A percentile compares a stretch with the other conserved stretches of the same genome.
Conservation (phyloP, 2,797 vertebrate genomes). For the Aselliscus stoliczkanus region DNA sequence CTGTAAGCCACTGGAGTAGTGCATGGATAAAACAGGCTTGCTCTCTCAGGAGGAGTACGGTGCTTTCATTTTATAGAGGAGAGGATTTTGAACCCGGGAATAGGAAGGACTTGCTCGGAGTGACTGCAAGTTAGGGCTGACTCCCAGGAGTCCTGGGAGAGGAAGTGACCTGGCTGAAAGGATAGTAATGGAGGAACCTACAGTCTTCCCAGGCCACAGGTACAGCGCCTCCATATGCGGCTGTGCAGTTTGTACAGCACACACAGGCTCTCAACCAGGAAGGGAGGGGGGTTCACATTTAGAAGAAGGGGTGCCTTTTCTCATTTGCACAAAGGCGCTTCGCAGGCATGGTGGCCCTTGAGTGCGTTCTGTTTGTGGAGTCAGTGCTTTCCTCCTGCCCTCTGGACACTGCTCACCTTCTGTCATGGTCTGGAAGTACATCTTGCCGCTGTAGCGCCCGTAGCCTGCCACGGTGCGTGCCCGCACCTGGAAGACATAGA, state of each 20-base stretch:
- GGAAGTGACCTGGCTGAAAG: neutral
- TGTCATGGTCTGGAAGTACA: slow-evolving; percentile 99
- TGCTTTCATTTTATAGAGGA: neutral
- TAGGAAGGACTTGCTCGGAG: neutral
- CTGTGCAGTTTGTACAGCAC: neutral
- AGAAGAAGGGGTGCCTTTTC: neutral
- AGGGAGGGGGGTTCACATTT: neutral
- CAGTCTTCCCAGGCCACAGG: neutral
- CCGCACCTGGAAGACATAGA: slow-evolving; percentile 97
- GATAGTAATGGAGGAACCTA: neutral
- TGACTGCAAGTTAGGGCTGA: neutral
- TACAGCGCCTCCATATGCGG: neutral
- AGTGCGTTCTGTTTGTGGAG: neutral
- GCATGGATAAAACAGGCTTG: neutral
- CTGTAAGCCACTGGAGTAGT: neutral
- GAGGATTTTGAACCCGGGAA: neutral
- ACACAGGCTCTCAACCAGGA: neutral
- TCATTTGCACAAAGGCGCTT: neutral
- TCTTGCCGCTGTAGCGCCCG: slow-evolving; percentile 96
- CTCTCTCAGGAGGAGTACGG: neutral
- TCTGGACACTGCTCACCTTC: slow-evolving; percentile 86
- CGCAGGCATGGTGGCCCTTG: neutral
- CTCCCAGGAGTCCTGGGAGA: neutral
- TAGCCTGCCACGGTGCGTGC: slow-evolving; percentile 96
- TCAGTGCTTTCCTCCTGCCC: neutral